Evolutionary conservation across 2,888 invertebrate genomes (phyloP).

Genomic region (Microplitis manilae): DNA sequence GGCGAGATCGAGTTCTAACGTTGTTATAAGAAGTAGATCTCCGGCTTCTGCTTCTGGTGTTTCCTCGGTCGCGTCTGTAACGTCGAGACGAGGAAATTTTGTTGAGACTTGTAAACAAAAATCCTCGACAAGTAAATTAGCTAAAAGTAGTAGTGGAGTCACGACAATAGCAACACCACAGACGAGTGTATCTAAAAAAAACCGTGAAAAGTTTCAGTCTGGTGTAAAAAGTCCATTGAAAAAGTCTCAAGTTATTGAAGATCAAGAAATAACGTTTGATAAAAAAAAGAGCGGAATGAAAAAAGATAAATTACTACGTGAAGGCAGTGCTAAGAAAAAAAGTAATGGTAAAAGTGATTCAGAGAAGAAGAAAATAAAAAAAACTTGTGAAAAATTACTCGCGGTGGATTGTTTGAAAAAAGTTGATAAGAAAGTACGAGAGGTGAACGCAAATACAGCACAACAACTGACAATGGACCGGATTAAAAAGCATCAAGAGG

Average conservation of each 20-base stretch:
- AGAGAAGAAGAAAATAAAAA: conserved; percentile 50
- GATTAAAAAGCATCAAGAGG: conserved; percentile 75
- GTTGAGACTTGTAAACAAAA: conserved; percentile 32
- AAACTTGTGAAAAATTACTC: conserved; percentile 33
- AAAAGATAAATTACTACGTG: conserved; percentile 45
- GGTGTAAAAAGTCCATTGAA: conserved; percentile 58
- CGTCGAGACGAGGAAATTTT: conserved; percentile 17
- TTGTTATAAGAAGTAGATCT: conserved; percentile 48
- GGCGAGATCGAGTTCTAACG: conserved; percentile 47
- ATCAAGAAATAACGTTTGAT: conserved; percentile 49
- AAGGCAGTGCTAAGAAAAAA: conserved; percentile 44
- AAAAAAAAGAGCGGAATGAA: conserved; percentile 43
- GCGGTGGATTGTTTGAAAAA: conserved; percentile 36
- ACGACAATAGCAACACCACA: conserved; percentile 14
- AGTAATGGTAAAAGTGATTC: conserved; percentile 47
- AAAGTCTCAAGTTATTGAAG: conserved; percentile 49
- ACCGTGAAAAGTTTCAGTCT: conserved; percentile 65
- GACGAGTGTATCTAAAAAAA: conserved; percentile 56
- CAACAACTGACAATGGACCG: conserved; percentile 69
- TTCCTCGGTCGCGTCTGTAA: neutral
- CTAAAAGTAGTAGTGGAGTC: conserved; percentile 31
- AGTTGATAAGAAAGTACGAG: conserved; percentile 48
- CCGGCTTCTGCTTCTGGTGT: conserved; percentile 16
- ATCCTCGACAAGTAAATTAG: conserved; percentile 18
- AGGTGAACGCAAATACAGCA: conserved; percentile 45